Evolutionary conservation across 2,888 invertebrate genomes (phyloP).

Genomic region (Tetropium fuscum): DNA sequence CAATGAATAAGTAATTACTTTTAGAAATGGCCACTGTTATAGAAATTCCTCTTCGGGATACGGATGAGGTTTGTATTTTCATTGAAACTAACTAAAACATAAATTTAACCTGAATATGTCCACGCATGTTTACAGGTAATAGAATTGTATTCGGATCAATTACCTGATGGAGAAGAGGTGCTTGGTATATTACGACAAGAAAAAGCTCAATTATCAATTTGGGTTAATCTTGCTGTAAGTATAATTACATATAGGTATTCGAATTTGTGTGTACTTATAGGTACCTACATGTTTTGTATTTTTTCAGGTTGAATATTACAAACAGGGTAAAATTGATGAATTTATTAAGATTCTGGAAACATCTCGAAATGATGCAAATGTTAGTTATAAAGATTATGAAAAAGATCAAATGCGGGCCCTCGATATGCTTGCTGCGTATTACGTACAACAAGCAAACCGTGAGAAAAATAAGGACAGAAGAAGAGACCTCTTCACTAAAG

Average conservation of each 20-base stretch:
- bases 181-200: slow-evolving; percentile 94
- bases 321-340: slow-evolving; percentile 91
- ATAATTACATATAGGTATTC: too few species aligned
- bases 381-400: slow-evolving; percentile 90
- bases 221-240: slow-evolving; percentile 97
- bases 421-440: slow-evolving; percentile 98
- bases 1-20: too few species aligned
- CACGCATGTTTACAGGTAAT: slow-evolving; percentile 78
- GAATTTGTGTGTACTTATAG: too few species aligned
- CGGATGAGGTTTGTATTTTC: slow-evolving; percentile 80
- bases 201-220: slow-evolving; percentile 90
- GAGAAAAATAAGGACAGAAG: slow-evolving; percentile 96
- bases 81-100: slow-evolving; percentile 33
- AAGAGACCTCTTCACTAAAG: slow-evolving; percentile 94
- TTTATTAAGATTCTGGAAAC: slow-evolving; percentile 95
- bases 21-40: slow-evolving; percentile 73
- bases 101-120: background rate
- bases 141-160: slow-evolving; percentile 92
- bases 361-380: slow-evolving; percentile 87
- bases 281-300: too few species aligned
- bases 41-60: slow-evolving; percentile 92
- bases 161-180: slow-evolving; percentile 97
- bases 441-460: slow-evolving; percentile 95
- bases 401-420: slow-evolving; percentile 97
- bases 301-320: slow-evolving; percentile 83